These are phyloP conservation scores for Taeniopygia guttata DNA, from an alignment of 2,797 vertebrate species.

Conservation along the genomic window DNA sequence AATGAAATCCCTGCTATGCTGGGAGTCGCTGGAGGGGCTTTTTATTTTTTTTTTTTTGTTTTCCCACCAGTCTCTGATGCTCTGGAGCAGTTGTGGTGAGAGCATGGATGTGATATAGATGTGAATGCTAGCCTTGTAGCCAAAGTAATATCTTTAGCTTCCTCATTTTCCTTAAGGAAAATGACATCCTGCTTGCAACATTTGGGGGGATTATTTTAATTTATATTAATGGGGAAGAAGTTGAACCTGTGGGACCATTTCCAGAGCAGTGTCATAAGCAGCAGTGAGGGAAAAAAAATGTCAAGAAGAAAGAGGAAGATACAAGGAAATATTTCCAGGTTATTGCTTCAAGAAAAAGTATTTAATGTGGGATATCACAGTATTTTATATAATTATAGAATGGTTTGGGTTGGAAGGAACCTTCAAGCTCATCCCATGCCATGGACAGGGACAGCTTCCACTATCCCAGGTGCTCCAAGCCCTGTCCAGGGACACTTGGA, in stretches of 20 bases:
- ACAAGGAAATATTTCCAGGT: not conserved
- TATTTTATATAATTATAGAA: not conserved
- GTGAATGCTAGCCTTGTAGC: fast-evolving
- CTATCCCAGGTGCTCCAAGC: not conserved
- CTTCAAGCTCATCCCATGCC: not conserved
- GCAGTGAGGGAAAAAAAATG: not conserved
- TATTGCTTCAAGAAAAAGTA: not conserved
- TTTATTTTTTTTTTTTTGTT: no score
- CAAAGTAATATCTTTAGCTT: not conserved
- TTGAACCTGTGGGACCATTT: not conserved
- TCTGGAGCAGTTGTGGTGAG: not conserved
- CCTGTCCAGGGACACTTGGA: fast-evolving
- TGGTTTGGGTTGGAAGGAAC: not conserved
- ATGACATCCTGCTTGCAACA: not conserved
- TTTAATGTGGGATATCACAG: no score
- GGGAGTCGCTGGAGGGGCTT: not conserved
- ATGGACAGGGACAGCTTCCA: not conserved
- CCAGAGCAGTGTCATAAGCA: not conserved
- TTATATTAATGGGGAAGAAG: not conserved
- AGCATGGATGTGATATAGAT: not conserved
- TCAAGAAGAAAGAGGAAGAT: not conserved
- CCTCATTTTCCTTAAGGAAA: not conserved
- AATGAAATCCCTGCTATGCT: not conserved
- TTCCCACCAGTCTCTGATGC: not conserved
- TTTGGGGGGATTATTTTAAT: not conserved